These are phyloP conservation scores for Scylla paramamosain DNA, from an alignment of 1,140 invertebrate genomes.

Conservation along the genomic window DNA sequence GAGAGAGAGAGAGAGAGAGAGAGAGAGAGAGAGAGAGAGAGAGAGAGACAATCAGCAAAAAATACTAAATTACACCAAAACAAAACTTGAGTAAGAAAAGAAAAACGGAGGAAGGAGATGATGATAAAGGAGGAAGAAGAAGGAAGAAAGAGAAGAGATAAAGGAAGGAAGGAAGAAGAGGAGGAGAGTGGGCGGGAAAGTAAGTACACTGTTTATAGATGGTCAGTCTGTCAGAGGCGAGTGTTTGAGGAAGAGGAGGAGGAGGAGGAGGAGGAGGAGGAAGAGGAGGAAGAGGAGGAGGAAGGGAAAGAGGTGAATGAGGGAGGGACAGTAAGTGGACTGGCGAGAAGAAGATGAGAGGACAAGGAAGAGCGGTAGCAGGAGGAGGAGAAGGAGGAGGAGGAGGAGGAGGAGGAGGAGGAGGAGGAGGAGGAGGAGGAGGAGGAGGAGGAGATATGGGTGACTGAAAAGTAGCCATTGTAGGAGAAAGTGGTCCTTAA, in stretches of 20 bases:
- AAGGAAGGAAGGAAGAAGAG: background rate
- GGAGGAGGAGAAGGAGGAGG: conserved; percentile 3
- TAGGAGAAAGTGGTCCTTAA: background rate
- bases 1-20: conserved; percentile 22
- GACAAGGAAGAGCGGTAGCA: background rate
- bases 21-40: background rate
- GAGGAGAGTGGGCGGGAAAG: background rate
- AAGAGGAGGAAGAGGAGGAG: conserved; percentile 9
- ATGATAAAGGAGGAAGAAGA: background rate
- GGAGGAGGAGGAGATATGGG: background rate
- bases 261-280: conserved; percentile 32
- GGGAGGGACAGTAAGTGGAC: background rate
- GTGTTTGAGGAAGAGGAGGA: background rate
- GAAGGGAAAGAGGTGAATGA: background rate
- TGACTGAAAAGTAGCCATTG: background rate
- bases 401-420: conserved; percentile 36
- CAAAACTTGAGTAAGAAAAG: too few species aligned
- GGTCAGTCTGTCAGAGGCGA: background rate
- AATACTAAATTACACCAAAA: too few species aligned
- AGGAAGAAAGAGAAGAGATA: background rate
- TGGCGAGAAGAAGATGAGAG: background rate
- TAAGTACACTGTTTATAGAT: background rate
- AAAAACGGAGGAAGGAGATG: background rate
- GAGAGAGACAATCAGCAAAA: too few species aligned
- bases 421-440: background rate